These are phyloP conservation scores for Agrenia bidenticulata DNA, from an alignment of 2,888 invertebrate genomes.

Conservation along the genomic window DNA sequence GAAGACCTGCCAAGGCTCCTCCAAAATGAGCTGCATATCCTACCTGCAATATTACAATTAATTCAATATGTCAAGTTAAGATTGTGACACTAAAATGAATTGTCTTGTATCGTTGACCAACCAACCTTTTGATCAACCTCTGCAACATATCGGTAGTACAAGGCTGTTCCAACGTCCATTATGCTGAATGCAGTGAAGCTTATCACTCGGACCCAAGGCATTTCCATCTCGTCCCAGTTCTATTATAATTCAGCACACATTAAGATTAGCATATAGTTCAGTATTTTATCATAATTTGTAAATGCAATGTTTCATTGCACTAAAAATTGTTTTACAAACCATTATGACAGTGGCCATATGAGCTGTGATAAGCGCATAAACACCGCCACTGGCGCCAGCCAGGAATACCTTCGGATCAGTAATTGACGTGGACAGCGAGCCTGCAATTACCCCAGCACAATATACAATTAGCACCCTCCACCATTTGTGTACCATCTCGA, in stretches of 20 bases:
- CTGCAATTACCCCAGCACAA: slow-evolving; percentile 79
- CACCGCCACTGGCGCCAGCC: slow-evolving; percentile 85
- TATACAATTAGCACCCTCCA: slow-evolving; percentile 86
- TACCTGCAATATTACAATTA: slow-evolving; percentile 60
- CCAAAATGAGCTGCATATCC: slow-evolving; percentile 94
- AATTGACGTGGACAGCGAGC: slow-evolving; percentile 78
- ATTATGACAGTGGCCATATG: slow-evolving; percentile 89
- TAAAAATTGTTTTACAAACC: slow-evolving; percentile 59
- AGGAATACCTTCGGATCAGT: slow-evolving; percentile 74
- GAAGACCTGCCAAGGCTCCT: slow-evolving; percentile 81
- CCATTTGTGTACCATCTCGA: slow-evolving; percentile 96
- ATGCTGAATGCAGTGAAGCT: slow-evolving; percentile 77
- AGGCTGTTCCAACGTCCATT: slow-evolving; percentile 83
- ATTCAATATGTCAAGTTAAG: neutral
- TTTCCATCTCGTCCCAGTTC: slow-evolving; percentile 99
- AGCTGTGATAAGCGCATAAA: slow-evolving; percentile 89
- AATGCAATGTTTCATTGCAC: neutral
- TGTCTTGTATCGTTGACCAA: too few species aligned
- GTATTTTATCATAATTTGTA: too few species aligned
- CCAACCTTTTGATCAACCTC: slow-evolving; percentile 65
- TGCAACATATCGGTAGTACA: slow-evolving; percentile 81
- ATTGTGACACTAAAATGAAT: too few species aligned
- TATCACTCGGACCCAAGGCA: slow-evolving; percentile 78
- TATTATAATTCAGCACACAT: slow-evolving; percentile 56
- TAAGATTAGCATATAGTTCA: too few species aligned